Evolutionary conservation across 2,113 vertebrate genomes (phyloP), one percentile per base, ranked within the genome.

Genomic region (Dolichotis patagonum): DNA sequence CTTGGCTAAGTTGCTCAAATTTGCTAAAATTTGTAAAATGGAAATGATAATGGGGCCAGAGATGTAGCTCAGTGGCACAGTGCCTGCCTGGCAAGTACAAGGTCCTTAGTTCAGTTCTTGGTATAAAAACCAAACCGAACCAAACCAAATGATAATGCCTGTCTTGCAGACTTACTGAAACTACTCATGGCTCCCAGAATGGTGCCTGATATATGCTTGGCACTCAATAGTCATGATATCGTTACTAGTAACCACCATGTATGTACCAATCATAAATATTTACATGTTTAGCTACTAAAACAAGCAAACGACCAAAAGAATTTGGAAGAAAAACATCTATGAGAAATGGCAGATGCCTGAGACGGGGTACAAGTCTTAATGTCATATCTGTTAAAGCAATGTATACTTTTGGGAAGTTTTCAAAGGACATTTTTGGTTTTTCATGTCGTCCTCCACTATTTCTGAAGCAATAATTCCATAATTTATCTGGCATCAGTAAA

Each of bases 401-500:
- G 24, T 73, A 69, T 32, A 19, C 7, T 81, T 91, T 94, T 49
- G 41, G 85, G 11, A 82, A 90, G 46, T 9, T 88, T 92, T 73
- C 3, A 43, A 90, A 81, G 77, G 52, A 88, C 56, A 58, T 30
- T 96, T 78, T 87, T 22, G 56, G 5, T 88, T 65, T 58, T 94
- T 93, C 20, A 30, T 71, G 32, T 63, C 69, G 88, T 22, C 8
- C 17, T 85, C 54, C 87, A 60, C 65, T 92, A 24, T 95, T 63
- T 94, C 26, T 26, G 49, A 32, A 96, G 63, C n/a, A 90, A 28
- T 83, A 63, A 81, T 60, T 91, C 11, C 16, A 30, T 63, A 75
- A 49, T 94, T 95, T n/a, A 60, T 22, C 28, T 90, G n/a, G 54
- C n/a, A 92, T 78, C 43, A 80, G 56, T 32, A 94, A 94, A 69